A percentile compares a stretch with the other conserved stretches of the same genome.
Evolutionary conservation across 2,888 invertebrate species (phyloP).

Genomic region (Schizaphis graminum): DNA sequence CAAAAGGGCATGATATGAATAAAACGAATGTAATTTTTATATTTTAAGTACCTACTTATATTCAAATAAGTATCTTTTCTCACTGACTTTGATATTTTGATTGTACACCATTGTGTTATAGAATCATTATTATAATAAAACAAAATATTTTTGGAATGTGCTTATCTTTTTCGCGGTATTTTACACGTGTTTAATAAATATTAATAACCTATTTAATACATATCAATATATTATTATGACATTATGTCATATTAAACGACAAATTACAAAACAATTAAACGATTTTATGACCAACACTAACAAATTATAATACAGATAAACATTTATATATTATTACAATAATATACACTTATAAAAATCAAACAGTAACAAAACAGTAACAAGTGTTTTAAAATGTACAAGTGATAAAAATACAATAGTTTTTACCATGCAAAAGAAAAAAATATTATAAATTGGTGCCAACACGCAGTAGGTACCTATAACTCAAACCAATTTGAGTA

Average conservation of each 20-base stretch:
- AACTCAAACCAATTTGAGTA: neutral
- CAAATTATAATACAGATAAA: neutral
- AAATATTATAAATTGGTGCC: neutral
- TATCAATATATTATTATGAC: neutral
- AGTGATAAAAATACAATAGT: neutral
- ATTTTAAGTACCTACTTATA: too few relatives aligned
- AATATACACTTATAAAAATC: neutral
- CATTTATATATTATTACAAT: too few relatives aligned
- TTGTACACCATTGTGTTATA: too few relatives aligned
- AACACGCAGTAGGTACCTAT: neutral
- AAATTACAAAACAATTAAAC: neutral
- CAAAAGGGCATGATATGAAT: too few relatives aligned
- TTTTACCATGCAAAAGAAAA: neutral
- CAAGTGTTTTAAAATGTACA: neutral
- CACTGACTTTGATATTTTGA: too few relatives aligned
- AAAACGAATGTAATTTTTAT: too few relatives aligned
- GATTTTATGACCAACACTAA: neutral
- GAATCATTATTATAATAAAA: too few relatives aligned
- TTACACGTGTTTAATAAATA: neutral
- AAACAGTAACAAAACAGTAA: too few relatives aligned
- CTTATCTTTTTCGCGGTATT: neutral
- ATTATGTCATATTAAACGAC: too few relatives aligned
- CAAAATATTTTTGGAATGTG: neutral
- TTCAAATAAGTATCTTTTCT: too few relatives aligned
- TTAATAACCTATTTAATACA: neutral